Conservation (phyloP, 2,888 invertebrate genomes). For the Drosophila phalerata region DNA sequence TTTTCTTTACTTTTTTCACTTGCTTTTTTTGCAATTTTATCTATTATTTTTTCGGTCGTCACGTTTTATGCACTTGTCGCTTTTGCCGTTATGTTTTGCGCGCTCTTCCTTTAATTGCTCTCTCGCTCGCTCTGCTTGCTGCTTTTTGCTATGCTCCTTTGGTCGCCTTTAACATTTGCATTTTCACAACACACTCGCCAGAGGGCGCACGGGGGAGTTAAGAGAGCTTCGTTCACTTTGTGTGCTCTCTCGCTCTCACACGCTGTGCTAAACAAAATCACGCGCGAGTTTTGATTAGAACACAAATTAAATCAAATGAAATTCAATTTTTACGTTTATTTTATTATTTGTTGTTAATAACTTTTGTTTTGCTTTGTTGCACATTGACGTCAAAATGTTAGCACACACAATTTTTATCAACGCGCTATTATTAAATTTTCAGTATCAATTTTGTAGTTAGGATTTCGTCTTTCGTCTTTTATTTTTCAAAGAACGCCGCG, state of each 20-base stretch:
- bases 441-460: slow-evolving; percentile 16
- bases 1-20: slow-evolving; percentile 21
- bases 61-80: slow-evolving; percentile 65
- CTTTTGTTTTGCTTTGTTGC: slow-evolving; percentile 8
- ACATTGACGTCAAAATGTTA: slow-evolving; percentile 50
- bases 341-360: background rate
- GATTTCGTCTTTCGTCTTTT: slow-evolving; percentile 32
- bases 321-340: slow-evolving; percentile 13
- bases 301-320: slow-evolving; percentile 52
- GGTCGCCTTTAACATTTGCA: slow-evolving; percentile 51
- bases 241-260: slow-evolving; percentile 31
- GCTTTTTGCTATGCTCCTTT: slow-evolving; percentile 37
- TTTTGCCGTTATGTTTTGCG: slow-evolving; percentile 67
- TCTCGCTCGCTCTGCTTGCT: slow-evolving; percentile 13
- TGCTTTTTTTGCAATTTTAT: slow-evolving; percentile 16
- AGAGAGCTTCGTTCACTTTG: slow-evolving; percentile 37
- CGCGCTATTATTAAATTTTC: slow-evolving; percentile 18
- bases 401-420: slow-evolving; percentile 51
- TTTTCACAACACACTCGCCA: slow-evolving; percentile 66
- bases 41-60: slow-evolving; percentile 50
- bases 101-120: slow-evolving; percentile 19
- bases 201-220: background rate
- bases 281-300: slow-evolving; percentile 61
- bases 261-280: slow-evolving; percentile 62
- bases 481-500: slow-evolving; percentile 39